phyloP scores from a whole-genome alignment of 37 sponge, comb jelly and placozoan species.

The Tethya wilhelma region DNA sequence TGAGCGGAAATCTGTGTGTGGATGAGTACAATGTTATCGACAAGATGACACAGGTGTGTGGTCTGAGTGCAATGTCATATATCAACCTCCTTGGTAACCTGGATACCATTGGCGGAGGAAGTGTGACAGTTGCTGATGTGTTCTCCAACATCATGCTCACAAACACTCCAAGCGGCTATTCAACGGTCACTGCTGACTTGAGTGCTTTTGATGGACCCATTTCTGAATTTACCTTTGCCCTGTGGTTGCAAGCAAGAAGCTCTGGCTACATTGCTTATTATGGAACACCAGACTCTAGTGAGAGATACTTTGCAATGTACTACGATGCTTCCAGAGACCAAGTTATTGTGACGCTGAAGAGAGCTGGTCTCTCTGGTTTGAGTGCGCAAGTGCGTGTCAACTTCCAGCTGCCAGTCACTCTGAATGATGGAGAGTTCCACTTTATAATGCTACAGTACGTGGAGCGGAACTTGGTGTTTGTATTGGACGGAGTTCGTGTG shows the following conservation, averaged over 20 bases:
- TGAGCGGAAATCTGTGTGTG: conserved; percentile 54
- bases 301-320: conserved; percentile 72
- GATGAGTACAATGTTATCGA: conserved; percentile 41
- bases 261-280: conserved; percentile 66
- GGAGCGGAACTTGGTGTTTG: conserved; percentile 30
- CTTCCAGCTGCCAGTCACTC: conserved; percentile 52
- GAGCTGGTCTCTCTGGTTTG: conserved; percentile 33
- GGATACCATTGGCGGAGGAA: neutral
- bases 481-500: conserved; percentile 48
- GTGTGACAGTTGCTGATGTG: neutral
- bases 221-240: conserved; percentile 34
- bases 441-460: conserved; percentile 60
- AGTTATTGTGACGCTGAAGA: conserved; percentile 54
- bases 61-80: conserved; percentile 12
- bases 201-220: conserved; percentile 36
- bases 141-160: conserved; percentile 39
- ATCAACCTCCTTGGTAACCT: conserved; percentile 4
- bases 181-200: conserved; percentile 20
- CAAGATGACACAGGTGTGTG: conserved; percentile 61
- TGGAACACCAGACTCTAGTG: conserved; percentile 35
- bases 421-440: conserved; percentile 65
- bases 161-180: conserved; percentile 13
- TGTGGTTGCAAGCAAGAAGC: conserved; percentile 51
- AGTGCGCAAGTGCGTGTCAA: conserved; percentile 44
- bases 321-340: conserved; percentile 24